Conservation (phyloP, 2,797 vertebrate genomes). For the Numenius phaeopus region DNA sequence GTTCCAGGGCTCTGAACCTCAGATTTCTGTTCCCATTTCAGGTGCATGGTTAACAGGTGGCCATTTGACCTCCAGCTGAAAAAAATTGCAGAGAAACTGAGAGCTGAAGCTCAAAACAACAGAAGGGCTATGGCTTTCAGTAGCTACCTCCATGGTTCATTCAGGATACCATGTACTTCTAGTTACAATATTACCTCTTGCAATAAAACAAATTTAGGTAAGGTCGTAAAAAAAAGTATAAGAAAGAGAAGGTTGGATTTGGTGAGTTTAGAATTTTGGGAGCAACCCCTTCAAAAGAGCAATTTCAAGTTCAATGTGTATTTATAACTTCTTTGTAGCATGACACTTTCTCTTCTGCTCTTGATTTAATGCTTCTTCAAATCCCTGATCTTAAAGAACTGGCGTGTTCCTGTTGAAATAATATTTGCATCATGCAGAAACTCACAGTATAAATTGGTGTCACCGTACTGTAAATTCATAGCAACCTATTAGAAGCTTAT, state of each 20-base stretch:
- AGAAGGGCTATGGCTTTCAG: background rate
- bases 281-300: background rate
- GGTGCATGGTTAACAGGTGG: background rate
- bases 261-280: background rate
- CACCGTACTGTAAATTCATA: background rate
- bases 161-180: background rate
- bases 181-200: background rate
- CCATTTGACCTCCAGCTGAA: background rate
- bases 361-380: background rate
- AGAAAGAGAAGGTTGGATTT: rapidly evolving
- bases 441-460: background rate
- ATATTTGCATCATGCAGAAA: constrained; percentile 21
- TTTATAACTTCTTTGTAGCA: background rate
- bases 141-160: background rate
- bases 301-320: background rate
- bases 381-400: background rate
- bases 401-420: background rate
- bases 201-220: background rate
- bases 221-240: background rate
- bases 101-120: background rate
- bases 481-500: background rate
- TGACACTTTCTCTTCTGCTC: background rate
- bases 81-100: background rate
- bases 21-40: background rate
- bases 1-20: background rate